Evolutionary conservation across 2,797 vertebrate species (phyloP).

Genomic region (Coreius guichenoti): DNA sequence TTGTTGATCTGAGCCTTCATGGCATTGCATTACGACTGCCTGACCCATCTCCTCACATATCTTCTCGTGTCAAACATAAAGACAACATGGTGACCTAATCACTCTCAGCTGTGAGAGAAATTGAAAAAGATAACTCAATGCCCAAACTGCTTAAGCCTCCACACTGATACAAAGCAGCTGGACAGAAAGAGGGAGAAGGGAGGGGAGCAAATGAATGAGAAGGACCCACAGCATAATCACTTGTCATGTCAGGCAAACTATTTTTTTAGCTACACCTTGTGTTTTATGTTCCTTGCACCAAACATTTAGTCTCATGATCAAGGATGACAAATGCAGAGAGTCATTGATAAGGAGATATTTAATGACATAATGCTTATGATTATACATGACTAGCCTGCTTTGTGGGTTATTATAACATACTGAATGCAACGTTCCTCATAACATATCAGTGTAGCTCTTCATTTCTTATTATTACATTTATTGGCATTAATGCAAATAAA

Average conservation of each 20-base stretch:
- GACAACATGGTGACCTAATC: constrained; percentile 66
- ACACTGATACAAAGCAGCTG: constrained; percentile 65
- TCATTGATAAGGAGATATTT: background rate
- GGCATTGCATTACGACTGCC: constrained; percentile 51
- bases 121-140: constrained; percentile 53
- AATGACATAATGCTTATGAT: constrained; percentile 10
- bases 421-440: constrained; percentile 3
- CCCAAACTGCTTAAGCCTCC: constrained; percentile 57
- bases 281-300: constrained; percentile 8
- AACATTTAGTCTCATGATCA: constrained; percentile 5
- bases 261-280: constrained; percentile 62
- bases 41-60: constrained; percentile 47
- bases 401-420: background rate
- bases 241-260: constrained; percentile 49
- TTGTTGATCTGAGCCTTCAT: constrained; percentile 51
- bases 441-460: constrained; percentile 4
- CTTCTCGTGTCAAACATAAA: constrained; percentile 55
- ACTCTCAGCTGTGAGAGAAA: constrained; percentile 65
- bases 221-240: constrained; percentile 45
- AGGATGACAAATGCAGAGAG: background rate
- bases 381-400: background rate
- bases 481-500: constrained; percentile 3
- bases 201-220: constrained; percentile 38
- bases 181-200: constrained; percentile 50
- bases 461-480: constrained; percentile 9